Evolutionary conservation across 2,888 invertebrate genomes (phyloP), one percentile per base, ranked within the genome.

Genomic region (Chouioia cunea): DNA sequence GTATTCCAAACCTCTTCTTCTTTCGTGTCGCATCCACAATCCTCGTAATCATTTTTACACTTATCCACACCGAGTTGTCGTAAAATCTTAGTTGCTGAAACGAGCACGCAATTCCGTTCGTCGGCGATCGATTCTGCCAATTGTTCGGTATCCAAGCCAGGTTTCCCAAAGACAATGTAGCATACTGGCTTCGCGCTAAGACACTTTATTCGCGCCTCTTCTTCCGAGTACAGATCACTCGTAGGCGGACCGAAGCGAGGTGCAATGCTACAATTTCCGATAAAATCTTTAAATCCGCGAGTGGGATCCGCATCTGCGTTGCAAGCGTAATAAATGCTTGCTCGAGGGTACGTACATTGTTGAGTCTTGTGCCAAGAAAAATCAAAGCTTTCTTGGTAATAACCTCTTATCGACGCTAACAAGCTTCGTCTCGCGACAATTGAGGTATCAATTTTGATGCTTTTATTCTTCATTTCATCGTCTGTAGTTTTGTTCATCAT

Each of bases 101-200:
- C 43, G 75, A 90, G 88, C 50, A 90, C 80, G 77, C 90, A 89
- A 23, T 89, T 87, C 77, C 88, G 87, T 77, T 89, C 86, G 64
- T 89, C 87, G 0, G 91, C 87, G 53, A 92, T 78, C 57, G 86
- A 81, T 83, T 88, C 88, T 10, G 89, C 91, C 10, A 92, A 81
- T 67, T 85, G 82, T 70, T 85, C 85, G 57, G 87, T 86, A 36
- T 88, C 88, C 23, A 88, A 80, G 2, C 88, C 89, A 1, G 90
- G 89, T 86, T 91, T 91, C 0, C 90, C 88, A 27, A 91, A 77
- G 74, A 92, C 88, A 50, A 90, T 77, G 78, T 90, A 91, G 60
- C 87, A 89, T 10, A 88, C 86, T 10, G 92, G 91, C 69, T 87
- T 87, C 2, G 85, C 82, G 52, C 79, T 79, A 8, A 91, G 81